A percentile compares a stretch with the other conserved stretches of the same genome.
Conservation (phyloP, 2,113 vertebrate genomes). For the Alouatta palliata region DNA sequence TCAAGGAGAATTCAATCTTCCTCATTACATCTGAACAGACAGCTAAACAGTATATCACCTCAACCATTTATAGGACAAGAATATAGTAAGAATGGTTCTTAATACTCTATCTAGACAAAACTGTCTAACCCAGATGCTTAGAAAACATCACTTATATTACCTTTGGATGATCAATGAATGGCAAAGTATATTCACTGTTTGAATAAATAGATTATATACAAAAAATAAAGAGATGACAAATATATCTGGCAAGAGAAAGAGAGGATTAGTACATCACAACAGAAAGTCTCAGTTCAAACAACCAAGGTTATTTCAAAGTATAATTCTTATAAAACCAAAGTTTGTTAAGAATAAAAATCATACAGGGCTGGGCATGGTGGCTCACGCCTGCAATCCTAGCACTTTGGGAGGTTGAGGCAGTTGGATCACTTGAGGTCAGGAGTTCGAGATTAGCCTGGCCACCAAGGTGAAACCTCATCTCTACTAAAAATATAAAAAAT, state of each 20-base stretch:
- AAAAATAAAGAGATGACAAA: not conserved
- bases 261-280: not conserved
- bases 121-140: not conserved
- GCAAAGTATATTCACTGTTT: not conserved
- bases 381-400: no score
- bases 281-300: not conserved
- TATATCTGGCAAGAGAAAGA: not conserved
- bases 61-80: not conserved
- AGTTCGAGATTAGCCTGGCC: no score
- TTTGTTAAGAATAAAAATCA: not conserved
- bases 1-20: not conserved
- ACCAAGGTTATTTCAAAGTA: not conserved
- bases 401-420: no score
- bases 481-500: no score
- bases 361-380: no score
- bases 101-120: not conserved
- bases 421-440: no score
- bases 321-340: slow-evolving; percentile 15
- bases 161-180: not conserved
- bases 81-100: not conserved
- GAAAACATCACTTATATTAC: not conserved
- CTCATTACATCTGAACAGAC: not conserved
- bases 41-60: not conserved
- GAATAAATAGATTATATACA: not conserved
- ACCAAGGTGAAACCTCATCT: no score